Evolutionary conservation across 2,888 invertebrate genomes (phyloP).

Genomic region (Epinotia bilunana): DNA sequence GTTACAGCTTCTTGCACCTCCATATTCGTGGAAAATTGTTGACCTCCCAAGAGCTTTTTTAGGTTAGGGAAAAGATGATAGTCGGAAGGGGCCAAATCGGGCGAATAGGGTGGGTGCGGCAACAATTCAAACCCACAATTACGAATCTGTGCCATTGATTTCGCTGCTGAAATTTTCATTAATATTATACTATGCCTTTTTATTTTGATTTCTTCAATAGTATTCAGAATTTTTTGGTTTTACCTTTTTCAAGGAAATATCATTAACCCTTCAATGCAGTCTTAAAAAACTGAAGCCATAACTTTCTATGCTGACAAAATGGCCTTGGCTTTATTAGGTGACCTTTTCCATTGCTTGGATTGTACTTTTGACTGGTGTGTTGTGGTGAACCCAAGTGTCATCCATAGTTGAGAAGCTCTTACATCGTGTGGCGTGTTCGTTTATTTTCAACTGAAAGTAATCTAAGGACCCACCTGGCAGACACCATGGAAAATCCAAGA

Average conservation of each 20-base stretch:
- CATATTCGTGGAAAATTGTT: neutral
- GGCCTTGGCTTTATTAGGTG: neutral
- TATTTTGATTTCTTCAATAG: neutral
- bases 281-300: conserved; percentile 8
- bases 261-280: neutral
- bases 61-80: neutral
- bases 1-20: conserved; percentile 4
- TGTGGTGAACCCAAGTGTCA: conserved; percentile 46
- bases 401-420: conserved; percentile 48
- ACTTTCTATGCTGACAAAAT: no score
- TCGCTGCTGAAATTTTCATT: neutral
- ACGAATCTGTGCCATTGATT: no score
- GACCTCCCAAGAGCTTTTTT: no score
- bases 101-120: neutral
- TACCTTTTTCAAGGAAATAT: neutral
- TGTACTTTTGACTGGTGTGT: conserved; percentile 37
- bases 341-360: conserved; percentile 43
- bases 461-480: neutral
- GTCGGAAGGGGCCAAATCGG: neutral
- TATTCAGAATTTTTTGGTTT: neutral
- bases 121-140: neutral
- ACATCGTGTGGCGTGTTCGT: neutral
- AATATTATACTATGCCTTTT: neutral
- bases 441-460: conserved; percentile 1
- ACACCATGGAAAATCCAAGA: no score